Evolutionary conservation across 2,888 invertebrate species (phyloP).

Genomic region (Hypomecis punctinalis): DNA sequence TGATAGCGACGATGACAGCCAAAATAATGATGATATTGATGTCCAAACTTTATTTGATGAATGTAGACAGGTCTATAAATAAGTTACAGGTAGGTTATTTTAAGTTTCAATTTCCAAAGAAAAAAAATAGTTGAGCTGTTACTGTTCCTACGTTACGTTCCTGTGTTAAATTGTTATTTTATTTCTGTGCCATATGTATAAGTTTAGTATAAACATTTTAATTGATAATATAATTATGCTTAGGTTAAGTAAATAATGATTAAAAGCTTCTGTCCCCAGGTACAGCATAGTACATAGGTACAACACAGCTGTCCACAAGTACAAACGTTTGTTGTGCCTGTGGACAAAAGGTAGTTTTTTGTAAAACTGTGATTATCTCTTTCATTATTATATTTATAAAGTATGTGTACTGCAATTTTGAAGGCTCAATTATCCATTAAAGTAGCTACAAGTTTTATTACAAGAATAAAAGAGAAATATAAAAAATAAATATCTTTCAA

Average conservation of each 20-base stretch:
- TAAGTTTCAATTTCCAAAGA: not conserved
- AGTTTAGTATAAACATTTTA: no score
- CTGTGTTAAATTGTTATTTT: no score
- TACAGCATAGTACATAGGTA: no score
- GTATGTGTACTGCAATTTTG: conserved; percentile 11
- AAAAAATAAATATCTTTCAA: conserved; percentile 21
- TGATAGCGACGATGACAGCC: no score
- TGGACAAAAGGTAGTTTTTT: conserved; percentile 28
- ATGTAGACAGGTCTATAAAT: conserved; percentile 24
- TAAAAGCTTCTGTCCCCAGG: conserved; percentile 21
- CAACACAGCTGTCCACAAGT: conserved; percentile 23
- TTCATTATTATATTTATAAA: no score
- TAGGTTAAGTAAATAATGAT: no score
- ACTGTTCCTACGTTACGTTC: no score
- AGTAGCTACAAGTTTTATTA: conserved; percentile 16
- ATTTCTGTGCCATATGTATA: no score
- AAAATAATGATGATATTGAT: conserved; percentile 30
- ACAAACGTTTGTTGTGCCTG: conserved; percentile 25
- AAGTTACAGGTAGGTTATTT: conserved; percentile 8
- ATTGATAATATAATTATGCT: no score
- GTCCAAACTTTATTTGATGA: conserved; percentile 24
- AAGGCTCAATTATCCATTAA: conserved; percentile 25
- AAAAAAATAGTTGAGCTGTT: no score
- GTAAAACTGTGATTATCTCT: conserved; percentile 19
- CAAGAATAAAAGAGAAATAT: conserved; percentile 11